Conservation (phyloP, 2,888 invertebrate genomes). For the Tenodera sinensis region DNA sequence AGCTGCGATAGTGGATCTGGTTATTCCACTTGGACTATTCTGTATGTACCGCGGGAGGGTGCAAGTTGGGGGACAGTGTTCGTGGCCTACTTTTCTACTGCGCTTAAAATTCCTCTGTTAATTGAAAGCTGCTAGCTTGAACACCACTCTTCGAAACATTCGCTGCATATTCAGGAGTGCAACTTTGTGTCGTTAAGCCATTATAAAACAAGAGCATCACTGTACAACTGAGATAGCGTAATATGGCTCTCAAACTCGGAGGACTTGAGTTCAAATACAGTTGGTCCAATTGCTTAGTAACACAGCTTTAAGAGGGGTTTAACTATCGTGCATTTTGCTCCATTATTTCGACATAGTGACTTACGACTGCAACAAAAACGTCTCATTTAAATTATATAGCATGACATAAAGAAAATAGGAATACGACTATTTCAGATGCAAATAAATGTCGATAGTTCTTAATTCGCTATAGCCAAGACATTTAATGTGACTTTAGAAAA, state of each 20-base stretch:
- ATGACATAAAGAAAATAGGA: too few species aligned
- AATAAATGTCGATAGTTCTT: too few species aligned
- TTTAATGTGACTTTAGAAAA: too few species aligned
- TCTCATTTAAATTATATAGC: too few species aligned
- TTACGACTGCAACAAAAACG: too few species aligned
- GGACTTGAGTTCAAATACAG: background rate
- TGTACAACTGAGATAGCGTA: background rate
- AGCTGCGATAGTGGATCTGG: background rate
- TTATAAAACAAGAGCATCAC: background rate
- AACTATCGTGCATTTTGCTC: background rate
- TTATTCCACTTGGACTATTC: background rate
- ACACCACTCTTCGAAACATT: background rate
- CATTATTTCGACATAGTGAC: background rate
- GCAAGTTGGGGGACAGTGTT: background rate
- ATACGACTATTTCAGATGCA: too few species aligned
- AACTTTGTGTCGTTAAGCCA: background rate
- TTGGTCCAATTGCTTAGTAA: background rate
- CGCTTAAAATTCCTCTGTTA: background rate
- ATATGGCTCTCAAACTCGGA: background rate
- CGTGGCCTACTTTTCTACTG: background rate
- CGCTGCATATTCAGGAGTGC: background rate
- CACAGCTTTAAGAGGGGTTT: background rate
- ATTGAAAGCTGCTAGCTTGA: background rate
- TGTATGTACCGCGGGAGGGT: background rate
- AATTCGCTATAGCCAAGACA: too few species aligned